Evolutionary conservation across 2,888 invertebrate species (phyloP).

Genomic region (Apodemia hepburni): DNA sequence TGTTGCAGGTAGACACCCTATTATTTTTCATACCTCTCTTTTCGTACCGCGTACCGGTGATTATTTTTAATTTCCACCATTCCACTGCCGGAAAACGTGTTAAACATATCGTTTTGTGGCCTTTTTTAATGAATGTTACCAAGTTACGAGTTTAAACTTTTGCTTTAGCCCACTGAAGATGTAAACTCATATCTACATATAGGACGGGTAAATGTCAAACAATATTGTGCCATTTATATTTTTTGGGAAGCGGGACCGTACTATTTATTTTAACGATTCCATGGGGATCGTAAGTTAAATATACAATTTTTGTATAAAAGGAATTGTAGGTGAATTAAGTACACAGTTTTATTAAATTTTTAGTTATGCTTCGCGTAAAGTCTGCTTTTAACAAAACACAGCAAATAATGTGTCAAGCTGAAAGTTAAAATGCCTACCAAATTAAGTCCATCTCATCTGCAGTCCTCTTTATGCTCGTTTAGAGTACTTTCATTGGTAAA

Average conservation of each 20-base stretch:
- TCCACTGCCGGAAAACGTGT: constrained; percentile 54
- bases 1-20: constrained; percentile 43
- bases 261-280: constrained; percentile 28
- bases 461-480: too few relatives aligned
- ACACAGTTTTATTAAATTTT: background rate
- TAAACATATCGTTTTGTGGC: constrained; percentile 53
- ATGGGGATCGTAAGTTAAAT: constrained; percentile 13
- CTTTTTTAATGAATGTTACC: constrained; percentile 51
- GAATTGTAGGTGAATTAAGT: constrained; percentile 2
- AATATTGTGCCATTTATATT: constrained; percentile 35
- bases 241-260: constrained; percentile 29
- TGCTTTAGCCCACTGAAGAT: constrained; percentile 1
- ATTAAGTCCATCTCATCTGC: too few relatives aligned
- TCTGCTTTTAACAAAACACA: background rate
- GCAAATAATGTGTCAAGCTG: background rate
- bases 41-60: constrained; percentile 46
- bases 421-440: background rate
- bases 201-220: constrained; percentile 27
- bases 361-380: background rate
- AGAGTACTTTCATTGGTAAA: too few relatives aligned
- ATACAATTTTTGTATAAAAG: background rate
- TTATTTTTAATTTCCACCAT: constrained; percentile 69
- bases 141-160: constrained; percentile 7
- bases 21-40: constrained; percentile 67
- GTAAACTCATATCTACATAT: background rate